A percentile compares a stretch with the other conserved stretches of the same genome.
phyloP scores from a whole-genome alignment of 2,797 vertebrate species.

The Pseudopleuronectes americanus region DNA sequence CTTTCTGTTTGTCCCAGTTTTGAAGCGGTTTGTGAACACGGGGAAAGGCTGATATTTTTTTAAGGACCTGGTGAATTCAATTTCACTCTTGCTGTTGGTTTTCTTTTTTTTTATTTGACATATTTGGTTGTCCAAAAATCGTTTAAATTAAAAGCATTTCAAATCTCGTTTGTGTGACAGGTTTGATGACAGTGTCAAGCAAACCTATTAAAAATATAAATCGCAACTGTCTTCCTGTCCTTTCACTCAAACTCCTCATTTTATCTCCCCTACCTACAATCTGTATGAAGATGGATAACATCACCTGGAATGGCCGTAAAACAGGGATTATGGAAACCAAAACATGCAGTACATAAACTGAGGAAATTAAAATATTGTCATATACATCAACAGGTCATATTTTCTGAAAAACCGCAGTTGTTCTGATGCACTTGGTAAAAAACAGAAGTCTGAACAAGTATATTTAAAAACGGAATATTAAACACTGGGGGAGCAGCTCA shows the following conservation, averaged over 20 bases:
- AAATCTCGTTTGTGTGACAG: conserved; percentile 76
- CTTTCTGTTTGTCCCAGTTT: conserved; percentile 78
- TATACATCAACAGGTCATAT: neutral
- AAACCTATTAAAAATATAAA: conserved; percentile 72
- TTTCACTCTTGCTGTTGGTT: conserved; percentile 80
- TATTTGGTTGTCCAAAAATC: conserved; percentile 84
- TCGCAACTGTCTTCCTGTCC: conserved; percentile 42
- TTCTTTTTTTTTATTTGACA: conserved; percentile 80
- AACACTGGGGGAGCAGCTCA: neutral
- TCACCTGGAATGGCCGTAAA: neutral
- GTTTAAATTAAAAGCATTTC: conserved; percentile 85
- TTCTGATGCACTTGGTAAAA: neutral
- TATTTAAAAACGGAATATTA: neutral
- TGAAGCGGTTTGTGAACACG: conserved; percentile 83
- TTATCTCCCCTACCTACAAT: neutral
- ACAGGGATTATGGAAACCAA: neutral
- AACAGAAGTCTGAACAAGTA: neutral
- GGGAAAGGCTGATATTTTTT: conserved; percentile 86
- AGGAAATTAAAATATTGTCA: neutral
- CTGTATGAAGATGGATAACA: neutral
- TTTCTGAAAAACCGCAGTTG: neutral
- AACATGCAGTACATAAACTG: neutral
- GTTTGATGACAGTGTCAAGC: conserved; percentile 68
- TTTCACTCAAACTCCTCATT: conserved; percentile 10
- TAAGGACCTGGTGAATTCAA: conserved; percentile 74